Base-by-base conservation (phyloP, 1,140 invertebrate species). In the Zaprionus gabonicus region DNA sequence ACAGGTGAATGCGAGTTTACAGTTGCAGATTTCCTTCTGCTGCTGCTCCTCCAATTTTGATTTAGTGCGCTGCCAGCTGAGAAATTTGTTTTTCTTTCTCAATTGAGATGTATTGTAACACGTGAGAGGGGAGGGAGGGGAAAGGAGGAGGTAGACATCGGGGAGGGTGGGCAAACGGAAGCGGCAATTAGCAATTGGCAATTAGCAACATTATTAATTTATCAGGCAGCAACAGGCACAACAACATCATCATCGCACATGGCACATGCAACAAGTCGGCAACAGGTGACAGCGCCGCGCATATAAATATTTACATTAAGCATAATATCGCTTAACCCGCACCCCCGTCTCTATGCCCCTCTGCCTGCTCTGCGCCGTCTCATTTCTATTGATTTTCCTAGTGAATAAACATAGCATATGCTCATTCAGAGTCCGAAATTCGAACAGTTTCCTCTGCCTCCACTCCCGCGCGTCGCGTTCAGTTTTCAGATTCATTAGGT, bases 351-450 rank as follows among this genome's bases (percentile, higher is more conserved):
- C 20, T 4, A 12, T 23, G 3, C 20, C 46, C 41, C n/a, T 44
- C 51, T 25, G 2, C 31, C 51, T 25, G 2, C 31, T 28, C 1
- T 15, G n/a, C 31, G 6, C 13, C 17, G 4, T 13, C 23, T 13
- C 44, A 66, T 44, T 77, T 69, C 72, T 83, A 84, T 85, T 72
- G 78, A 79, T 81, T 84, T 85, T 78, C 44, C 36, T 25, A 41
- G 27, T 64, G 38, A 10, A 15, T 20, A 25, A 46, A 15, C 27
- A 62, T 41, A 73, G 65, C 82, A 84, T 84, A 86, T 84, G 75
- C 71, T 83, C 27, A 17, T n/a, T 17, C n/a, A 46, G n/a, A 46
- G 62, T 57, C 56, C 55, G 25, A n/a, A 66, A 57, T 53, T 38
- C 51, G 23, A 44, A 41, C 34, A 46, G 13, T 58, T 62, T 46